Conservation (phyloP, 1,140 invertebrate species). For the Apis cerana region DNA sequence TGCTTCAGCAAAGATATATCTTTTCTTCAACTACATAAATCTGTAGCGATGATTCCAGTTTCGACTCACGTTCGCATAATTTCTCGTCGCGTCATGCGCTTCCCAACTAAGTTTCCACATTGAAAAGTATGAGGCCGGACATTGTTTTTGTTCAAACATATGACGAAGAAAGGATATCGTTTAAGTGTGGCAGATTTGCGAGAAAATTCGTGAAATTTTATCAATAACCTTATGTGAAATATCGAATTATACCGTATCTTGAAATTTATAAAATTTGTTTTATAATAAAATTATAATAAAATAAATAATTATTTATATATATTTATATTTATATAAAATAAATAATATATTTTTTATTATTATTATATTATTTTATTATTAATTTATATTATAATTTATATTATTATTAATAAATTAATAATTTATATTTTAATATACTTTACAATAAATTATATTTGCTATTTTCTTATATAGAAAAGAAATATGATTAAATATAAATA, state of each 20-base stretch:
- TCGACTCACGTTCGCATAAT: conserved; percentile 35
- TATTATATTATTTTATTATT: no score
- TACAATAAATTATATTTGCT: no score
- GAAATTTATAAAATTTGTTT: background rate
- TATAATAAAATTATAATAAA: no score
- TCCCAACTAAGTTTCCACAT: no score
- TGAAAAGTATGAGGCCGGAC: background rate
- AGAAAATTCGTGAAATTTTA: background rate
- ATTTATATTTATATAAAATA: no score
- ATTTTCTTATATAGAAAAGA: no score
- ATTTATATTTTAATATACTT: no score
- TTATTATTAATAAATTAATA: no score
- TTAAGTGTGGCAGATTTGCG: background rate
- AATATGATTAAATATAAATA: no score
- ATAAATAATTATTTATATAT: no score
- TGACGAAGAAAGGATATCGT: background rate
- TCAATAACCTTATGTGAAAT: background rate
- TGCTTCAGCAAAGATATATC: background rate
- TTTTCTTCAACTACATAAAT: conserved; percentile 15
- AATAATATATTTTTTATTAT: no score
- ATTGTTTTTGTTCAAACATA: background rate
- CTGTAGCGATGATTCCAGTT: conserved; percentile 1
- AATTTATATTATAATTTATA: no score
- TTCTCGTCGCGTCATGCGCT: background rate
- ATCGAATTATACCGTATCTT: background rate